A percentile compares a stretch with the other conserved stretches of the same genome.
Conservation (phyloP, 1,140 invertebrate species). For the Homalodisca vitripennis region DNA sequence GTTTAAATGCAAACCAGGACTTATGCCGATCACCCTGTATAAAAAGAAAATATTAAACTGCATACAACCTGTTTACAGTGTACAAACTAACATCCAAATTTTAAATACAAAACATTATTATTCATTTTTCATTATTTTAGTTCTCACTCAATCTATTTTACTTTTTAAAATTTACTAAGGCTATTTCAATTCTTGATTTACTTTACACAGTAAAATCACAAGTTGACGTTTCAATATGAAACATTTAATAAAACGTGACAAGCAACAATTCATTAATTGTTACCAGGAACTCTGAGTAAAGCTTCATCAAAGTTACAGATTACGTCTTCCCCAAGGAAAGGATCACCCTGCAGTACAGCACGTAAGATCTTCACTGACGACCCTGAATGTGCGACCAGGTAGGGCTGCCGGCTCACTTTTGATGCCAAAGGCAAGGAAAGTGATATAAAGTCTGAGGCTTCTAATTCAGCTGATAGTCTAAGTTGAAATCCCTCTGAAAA, state of each 20-base stretch:
- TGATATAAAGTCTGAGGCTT: background rate
- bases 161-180: too few species aligned
- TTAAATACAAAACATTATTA: too few species aligned
- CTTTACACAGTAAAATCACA: too few species aligned
- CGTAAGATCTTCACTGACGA: background rate
- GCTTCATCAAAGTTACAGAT: slow-evolving; percentile 2
- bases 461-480: background rate
- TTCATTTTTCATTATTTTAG: too few species aligned
- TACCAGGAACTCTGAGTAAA: background rate
- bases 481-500: slow-evolving; percentile 4
- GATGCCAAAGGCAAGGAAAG: background rate
- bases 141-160: too few species aligned
- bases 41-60: too few species aligned
- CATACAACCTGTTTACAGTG: too few species aligned
- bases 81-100: too few species aligned
- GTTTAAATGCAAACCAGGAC: too few species aligned
- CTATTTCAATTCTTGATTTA: too few species aligned
- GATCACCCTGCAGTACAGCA: background rate
- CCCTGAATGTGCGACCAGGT: background rate
- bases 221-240: background rate
- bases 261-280: background rate
- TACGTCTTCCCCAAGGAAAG: background rate
- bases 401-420: slow-evolving; percentile 10
- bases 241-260: background rate
- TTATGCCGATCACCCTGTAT: too few species aligned